Evolutionary conservation across 2,113 vertebrate species (phyloP), one percentile per base, ranked within the genome.

Genomic region (Pogona vitticeps): DNA sequence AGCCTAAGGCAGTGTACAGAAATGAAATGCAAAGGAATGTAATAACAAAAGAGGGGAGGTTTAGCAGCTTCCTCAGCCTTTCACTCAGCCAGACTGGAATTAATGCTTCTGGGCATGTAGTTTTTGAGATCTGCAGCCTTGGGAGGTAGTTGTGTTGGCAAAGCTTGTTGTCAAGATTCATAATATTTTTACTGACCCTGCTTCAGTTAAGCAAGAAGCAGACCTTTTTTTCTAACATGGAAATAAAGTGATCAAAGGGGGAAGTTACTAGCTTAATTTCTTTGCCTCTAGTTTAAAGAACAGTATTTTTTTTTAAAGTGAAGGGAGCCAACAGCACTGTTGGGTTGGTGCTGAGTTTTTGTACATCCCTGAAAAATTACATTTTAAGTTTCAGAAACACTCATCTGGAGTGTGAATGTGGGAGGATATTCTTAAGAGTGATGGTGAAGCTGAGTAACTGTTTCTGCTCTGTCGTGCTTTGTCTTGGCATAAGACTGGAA

Each of bases 341-440:
- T 73, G 52, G n/a, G 23, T n/a, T 17, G 52, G 12, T 83, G 36
- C 26, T 83, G 52, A 83, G 26, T 36, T 46, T 73, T 26, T 78
- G 17, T 67, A 10, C 42, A 76, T 84, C 18, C 18, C 26, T 56
- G 42, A 10, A 68, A 28, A 67, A 77, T 67, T 76, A 59, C 40
- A 67, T 67, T 67, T 52, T 67, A 28, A 67, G 73, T 67, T 85
- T 85, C 83, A 68, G n/a, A 76, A 77, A 68, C 38, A 46, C 58
- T 40, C 42, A 56, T 76, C 58, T 76, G 28, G 38, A 46, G 36
- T 46, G 23, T 56, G 46, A 13, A 67, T n/a, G n/a, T 77, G 73
- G 75, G 61, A 85, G 75, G 40, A 52, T 4, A 17, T 46, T 76
- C 38, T 33, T 67, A 46, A 77, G 40, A 76, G 72, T 18, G 76